A percentile compares a stretch with the other conserved stretches of the same genome.
phyloP scores from a whole-genome alignment of 2,797 vertebrate genomes.

The Eptatretus atami region DNA sequence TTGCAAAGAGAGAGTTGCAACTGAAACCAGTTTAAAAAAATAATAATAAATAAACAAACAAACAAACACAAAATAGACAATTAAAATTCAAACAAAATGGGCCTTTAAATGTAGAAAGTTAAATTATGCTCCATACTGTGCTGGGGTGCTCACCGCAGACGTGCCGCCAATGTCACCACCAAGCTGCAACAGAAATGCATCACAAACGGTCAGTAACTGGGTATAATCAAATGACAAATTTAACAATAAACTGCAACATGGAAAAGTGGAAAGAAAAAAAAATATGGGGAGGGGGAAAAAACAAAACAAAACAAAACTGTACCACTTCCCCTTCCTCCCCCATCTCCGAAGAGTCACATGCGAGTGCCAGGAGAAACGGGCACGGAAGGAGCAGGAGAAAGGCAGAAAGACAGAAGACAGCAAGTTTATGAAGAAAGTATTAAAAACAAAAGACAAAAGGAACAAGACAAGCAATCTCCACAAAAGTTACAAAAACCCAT shows the following conservation, averaged over 20 bases:
- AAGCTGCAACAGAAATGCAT: constrained; percentile 33
- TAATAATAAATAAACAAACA: too few relatives aligned
- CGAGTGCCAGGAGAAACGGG: constrained; percentile 8
- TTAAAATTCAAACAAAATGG: too few relatives aligned
- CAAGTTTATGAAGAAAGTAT: background rate
- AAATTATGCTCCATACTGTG: too few relatives aligned
- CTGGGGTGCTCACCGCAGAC: constrained; percentile 55
- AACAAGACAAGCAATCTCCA: too few relatives aligned
- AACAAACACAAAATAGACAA: too few relatives aligned
- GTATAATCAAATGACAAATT: background rate
- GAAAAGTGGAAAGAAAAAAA: constrained; percentile 10
- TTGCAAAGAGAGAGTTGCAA: too few relatives aligned
- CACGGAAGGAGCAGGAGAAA: background rate
- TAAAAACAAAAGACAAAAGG: too few relatives aligned
- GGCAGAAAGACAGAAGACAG: background rate
- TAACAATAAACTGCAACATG: background rate
- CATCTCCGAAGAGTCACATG: constrained; percentile 13
- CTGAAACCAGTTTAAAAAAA: too few relatives aligned
- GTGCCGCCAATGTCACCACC: constrained; percentile 99
- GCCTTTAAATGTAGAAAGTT: too few relatives aligned
- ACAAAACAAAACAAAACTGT: constrained; percentile 12
- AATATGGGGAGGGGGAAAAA: constrained; percentile 12
- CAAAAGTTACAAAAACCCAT: too few relatives aligned
- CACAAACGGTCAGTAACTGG: background rate
- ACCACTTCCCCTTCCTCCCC: constrained; percentile 16